A percentile compares a stretch with the other conserved stretches of the same genome.
Conservation (phyloP, 2,888 invertebrate species). For the Phalera bucephala region DNA sequence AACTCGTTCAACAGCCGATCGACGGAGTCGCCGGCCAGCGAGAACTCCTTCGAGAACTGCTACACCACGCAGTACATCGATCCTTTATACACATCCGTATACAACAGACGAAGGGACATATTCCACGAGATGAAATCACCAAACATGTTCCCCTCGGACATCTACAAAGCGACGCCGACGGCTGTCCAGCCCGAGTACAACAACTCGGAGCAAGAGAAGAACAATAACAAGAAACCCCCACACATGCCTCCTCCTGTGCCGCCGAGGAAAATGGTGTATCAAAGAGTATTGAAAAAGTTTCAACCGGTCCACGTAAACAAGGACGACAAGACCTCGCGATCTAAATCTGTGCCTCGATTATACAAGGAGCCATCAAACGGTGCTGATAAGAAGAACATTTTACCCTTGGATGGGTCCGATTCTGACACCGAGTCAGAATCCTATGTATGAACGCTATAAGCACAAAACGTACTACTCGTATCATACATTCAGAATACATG, state of each 20-base stretch:
- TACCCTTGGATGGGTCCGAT: conserved; percentile 73
- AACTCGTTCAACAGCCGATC: conserved; percentile 70
- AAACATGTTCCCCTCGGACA: conserved; percentile 69
- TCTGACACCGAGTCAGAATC: conserved; percentile 80
- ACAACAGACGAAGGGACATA: conserved; percentile 68
- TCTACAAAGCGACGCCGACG: conserved; percentile 79
- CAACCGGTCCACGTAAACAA: conserved; percentile 86
- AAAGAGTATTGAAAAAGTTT: conserved; percentile 82
- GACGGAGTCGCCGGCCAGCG: conserved; percentile 74
- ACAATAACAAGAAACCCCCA: conserved; percentile 66
- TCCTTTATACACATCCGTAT: conserved; percentile 73
- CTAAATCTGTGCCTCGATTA: conserved; percentile 74
- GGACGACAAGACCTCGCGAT: conserved; percentile 77
- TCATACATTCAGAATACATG: not conserved
- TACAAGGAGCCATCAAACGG: conserved; percentile 70
- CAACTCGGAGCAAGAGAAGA: conserved; percentile 54
- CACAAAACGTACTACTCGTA: conserved; percentile 25
- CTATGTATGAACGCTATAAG: conserved; percentile 57
- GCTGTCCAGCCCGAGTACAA: conserved; percentile 71
- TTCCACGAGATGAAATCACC: conserved; percentile 69
- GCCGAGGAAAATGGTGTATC: conserved; percentile 79
- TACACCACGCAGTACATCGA: conserved; percentile 76
- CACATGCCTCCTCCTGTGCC: conserved; percentile 84
- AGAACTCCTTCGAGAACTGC: conserved; percentile 71
- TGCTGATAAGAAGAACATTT: conserved; percentile 56